Evolutionary conservation across 2,113 vertebrate genomes (phyloP), one percentile per base, ranked within the genome.

Genomic region (Pangasianodon gigas): DNA sequence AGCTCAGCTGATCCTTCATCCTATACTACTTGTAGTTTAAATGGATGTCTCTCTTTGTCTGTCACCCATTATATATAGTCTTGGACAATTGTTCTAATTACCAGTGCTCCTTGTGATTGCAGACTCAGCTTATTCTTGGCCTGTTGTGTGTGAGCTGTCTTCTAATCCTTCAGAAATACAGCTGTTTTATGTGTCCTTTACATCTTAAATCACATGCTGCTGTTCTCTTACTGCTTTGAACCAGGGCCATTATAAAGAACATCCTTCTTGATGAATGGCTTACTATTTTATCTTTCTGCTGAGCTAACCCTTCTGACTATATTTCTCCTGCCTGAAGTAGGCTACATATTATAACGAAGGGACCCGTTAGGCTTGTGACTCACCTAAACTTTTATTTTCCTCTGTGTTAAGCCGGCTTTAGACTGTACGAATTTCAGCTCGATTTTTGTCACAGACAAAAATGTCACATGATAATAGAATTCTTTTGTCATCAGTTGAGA

Each of bases 11-110:
- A n/a, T 65, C 69, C 56, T 65, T 56, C 67, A 58, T 58, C 84
- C 29, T 37, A 19, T 32, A 54, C 75, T 29, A 46, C 74, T 56
- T 75, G 82, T 60, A 87, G 65, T 86, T 52, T 86, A 29, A 84
- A 77, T 65, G 16, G 46, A 21, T n/a, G 29, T 75, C 69, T 56
- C 56, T 85, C 65, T 83, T 48, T 62, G 71, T 26, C 52, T 65
- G 75, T 54, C 13, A 58, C 29, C 84, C 60, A 44, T 89, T 69
- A 58, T 90, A 48, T 54, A 51, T 56, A 44, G 10, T 71, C 32
- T 87, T 51, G 37, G 11, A 26, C 21, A 75, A 89, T 24, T 67
- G 69, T 89, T 89, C 65, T 89, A 84, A 87, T 89, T 89, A 84
- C 83, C 58, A 46, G 29, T 51, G 29, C 58, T 84, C 24, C 62